phyloP scores from a whole-genome alignment of 2,888 invertebrate genomes.

The Taphrorychus bicolor region DNA sequence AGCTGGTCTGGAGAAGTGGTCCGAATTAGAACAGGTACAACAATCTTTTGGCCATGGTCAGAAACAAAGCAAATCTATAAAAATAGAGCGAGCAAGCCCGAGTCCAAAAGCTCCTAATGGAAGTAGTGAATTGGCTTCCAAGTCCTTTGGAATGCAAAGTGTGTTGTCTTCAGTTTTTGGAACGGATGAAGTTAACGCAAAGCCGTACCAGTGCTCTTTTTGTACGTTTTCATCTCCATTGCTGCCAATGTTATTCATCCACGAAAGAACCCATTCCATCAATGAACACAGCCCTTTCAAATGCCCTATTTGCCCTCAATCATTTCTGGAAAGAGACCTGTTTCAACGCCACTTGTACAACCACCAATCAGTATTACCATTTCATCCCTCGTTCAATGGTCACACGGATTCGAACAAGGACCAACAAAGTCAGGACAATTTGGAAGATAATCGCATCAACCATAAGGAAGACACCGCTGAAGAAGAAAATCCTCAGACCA shows the following conservation, averaged over 20 bases:
- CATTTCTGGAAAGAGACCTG: conserved; percentile 65
- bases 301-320: conserved; percentile 69
- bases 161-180: conserved; percentile 64
- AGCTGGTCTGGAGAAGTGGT: conserved; percentile 68
- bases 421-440: conserved; percentile 44
- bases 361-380: conserved; percentile 63
- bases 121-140: conserved; percentile 51
- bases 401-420: conserved; percentile 53
- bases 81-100: conserved; percentile 58
- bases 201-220: conserved; percentile 88
- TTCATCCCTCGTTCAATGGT: conserved; percentile 59
- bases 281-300: conserved; percentile 57
- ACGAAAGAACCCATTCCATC: conserved; percentile 80
- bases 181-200: conserved; percentile 64
- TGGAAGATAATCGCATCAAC: conserved; percentile 45
- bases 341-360: conserved; percentile 70
- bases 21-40: conserved; percentile 64
- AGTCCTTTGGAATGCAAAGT: conserved; percentile 61
- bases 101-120: conserved; percentile 68
- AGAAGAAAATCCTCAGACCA: conserved; percentile 19
- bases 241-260: conserved; percentile 89
- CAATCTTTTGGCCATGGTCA: conserved; percentile 48
- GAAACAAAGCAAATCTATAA: conserved; percentile 41
- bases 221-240: conserved; percentile 91
- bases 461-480: conserved; percentile 7